Percentiles rank a stretch among this genome's conserved stretches.
These are phyloP conservation scores for Oreochromis niloticus DNA, from an alignment of 2,113 vertebrate species.

Conservation along the genomic window DNA sequence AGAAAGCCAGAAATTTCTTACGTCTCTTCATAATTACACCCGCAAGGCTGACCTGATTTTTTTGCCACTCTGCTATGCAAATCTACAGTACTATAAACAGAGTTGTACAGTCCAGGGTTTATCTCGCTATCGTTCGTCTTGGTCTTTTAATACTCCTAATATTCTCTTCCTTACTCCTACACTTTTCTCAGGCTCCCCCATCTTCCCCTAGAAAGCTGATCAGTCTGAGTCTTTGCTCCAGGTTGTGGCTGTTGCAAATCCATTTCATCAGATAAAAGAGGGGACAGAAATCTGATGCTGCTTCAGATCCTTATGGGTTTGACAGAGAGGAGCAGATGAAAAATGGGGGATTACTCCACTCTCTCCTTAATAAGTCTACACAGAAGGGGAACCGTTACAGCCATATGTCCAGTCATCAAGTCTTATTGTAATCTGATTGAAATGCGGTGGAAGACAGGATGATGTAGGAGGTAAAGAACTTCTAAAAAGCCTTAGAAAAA, in stretches of 20 bases:
- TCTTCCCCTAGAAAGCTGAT: conserved; percentile 37
- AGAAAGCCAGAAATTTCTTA: neutral
- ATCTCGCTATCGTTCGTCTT: neutral
- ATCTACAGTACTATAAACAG: neutral
- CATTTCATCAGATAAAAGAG: conserved; percentile 69
- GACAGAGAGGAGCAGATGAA: conserved; percentile 49
- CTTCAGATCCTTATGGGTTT: conserved; percentile 40
- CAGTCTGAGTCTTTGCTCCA: conserved; percentile 35
- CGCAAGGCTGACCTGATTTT: neutral
- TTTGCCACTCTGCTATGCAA: neutral
- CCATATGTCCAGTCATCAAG: conserved; percentile 46
- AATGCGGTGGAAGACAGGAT: neutral
- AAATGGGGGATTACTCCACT: conserved; percentile 49
- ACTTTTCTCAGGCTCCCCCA: neutral
- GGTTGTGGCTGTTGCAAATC: conserved; percentile 70
- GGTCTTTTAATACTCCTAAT: neutral
- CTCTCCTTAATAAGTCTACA: conserved; percentile 51
- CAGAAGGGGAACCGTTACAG: conserved; percentile 24
- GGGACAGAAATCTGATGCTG: conserved; percentile 43
- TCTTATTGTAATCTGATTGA: conserved; percentile 51
- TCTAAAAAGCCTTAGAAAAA: neutral
- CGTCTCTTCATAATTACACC: neutral
- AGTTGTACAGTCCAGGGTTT: neutral
- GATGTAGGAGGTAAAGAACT: neutral
- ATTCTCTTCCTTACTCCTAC: neutral